Conservation (phyloP, 2,113 vertebrate genomes). For the Hippocampus zosterae region DNA sequence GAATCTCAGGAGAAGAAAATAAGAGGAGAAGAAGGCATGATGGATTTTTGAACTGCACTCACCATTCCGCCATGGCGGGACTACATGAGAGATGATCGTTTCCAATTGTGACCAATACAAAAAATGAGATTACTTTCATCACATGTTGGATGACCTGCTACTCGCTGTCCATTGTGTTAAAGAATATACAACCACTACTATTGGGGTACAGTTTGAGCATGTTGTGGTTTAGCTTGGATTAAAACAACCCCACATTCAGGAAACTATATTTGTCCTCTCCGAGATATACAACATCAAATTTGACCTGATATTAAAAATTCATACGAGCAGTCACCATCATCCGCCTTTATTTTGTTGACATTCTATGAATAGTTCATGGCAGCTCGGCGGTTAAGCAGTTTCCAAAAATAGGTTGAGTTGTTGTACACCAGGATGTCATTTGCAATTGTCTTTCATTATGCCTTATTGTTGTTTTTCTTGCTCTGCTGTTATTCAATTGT, state of each 20-base stretch:
- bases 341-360: conserved; percentile 4
- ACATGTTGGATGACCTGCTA: neutral
- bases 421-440: neutral
- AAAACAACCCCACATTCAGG: neutral
- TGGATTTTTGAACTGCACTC: conserved; percentile 75
- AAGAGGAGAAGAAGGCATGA: conserved; percentile 75
- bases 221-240: neutral
- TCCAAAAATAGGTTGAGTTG: neutral
- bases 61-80: conserved; percentile 8
- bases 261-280: neutral
- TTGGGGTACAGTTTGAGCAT: neutral
- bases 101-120: conserved; percentile 8
- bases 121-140: neutral
- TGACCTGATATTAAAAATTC: neutral
- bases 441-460: neutral
- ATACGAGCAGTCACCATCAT: neutral
- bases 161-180: neutral
- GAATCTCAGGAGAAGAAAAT: conserved; percentile 94
- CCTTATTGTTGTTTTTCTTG: neutral
- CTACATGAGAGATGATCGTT: conserved; percentile 2
- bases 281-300: neutral
- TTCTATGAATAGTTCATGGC: conserved; percentile 12
- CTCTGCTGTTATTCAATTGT: neutral
- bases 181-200: neutral
- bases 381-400: neutral